Evolutionary conservation across 2,113 vertebrate species (phyloP).

Genomic region (Brachypteracias leptosomus): DNA sequence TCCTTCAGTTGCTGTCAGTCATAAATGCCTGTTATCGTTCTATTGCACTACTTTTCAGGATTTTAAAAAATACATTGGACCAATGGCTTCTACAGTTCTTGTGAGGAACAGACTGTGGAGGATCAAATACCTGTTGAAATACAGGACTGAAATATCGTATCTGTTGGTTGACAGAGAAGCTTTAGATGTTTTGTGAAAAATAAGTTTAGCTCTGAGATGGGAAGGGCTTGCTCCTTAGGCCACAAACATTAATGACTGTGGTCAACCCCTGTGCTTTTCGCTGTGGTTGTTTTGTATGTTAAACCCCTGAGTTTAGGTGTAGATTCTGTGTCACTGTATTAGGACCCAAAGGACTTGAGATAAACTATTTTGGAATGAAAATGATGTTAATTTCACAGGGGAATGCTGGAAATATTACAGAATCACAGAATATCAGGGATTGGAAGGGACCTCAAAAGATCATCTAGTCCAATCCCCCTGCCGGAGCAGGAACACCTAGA

Average conservation of each 20-base stretch:
- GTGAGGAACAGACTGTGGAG: not conserved
- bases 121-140: not conserved
- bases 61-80: conserved; percentile 10
- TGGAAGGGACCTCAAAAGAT: too few relatives aligned
- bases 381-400: not conserved
- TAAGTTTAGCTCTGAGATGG: not conserved
- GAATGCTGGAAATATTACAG: not conserved
- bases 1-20: conserved; percentile 4
- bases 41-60: conserved; percentile 7
- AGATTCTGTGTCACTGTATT: not conserved
- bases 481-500: too few relatives aligned
- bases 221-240: not conserved
- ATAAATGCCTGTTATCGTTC: conserved; percentile 8
- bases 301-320: not conserved
- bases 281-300: not conserved
- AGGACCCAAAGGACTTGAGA: not conserved
- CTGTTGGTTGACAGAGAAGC: not conserved
- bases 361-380: not conserved
- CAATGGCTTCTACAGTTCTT: not conserved
- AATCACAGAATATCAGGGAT: too few relatives aligned
- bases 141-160: not conserved
- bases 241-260: not conserved
- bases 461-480: too few relatives aligned
- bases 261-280: not conserved
- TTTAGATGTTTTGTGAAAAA: not conserved